phyloP scores from a whole-genome alignment of 1,140 invertebrate species.

The Bombyx mandarina region DNA sequence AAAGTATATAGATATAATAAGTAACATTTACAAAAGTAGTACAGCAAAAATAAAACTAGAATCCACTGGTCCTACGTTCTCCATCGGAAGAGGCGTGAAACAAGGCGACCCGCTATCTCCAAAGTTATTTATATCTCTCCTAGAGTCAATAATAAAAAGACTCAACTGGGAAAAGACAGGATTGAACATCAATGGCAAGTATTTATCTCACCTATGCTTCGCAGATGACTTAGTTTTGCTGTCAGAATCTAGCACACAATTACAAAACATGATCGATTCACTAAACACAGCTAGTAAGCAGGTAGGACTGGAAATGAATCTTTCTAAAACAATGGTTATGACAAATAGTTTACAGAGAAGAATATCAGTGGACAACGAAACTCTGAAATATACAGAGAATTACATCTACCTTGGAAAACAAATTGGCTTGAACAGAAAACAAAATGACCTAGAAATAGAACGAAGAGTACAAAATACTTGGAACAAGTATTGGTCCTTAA shows the following conservation, averaged over 20 bases:
- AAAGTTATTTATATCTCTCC: constrained; percentile 15
- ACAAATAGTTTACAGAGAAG: constrained; percentile 4
- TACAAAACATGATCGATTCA: too few relatives aligned
- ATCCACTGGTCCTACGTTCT: constrained; percentile 9
- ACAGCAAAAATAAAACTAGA: constrained; percentile 15
- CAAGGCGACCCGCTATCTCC: constrained; percentile 21
- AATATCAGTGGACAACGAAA: not conserved
- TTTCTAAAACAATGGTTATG: not conserved
- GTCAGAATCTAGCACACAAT: too few relatives aligned
- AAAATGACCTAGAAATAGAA: constrained; percentile 11
- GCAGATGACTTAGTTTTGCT: constrained; percentile 11
- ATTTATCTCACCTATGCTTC: constrained; percentile 13
- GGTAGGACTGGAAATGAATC: too few relatives aligned
- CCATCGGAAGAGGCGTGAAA: constrained; percentile 18
- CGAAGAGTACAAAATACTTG: too few relatives aligned
- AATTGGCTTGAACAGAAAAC: constrained; percentile 4
- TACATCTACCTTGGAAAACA: too few relatives aligned
- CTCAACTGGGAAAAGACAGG: constrained; percentile 9
- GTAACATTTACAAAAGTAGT: constrained; percentile 13
- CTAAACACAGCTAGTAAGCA: too few relatives aligned
- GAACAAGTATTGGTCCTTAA: not conserved
- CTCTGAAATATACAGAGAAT: too few relatives aligned
- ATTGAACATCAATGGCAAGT: constrained; percentile 6
- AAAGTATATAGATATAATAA: constrained; percentile 13
- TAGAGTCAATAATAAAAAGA: constrained; percentile 11